Conservation (phyloP, 2,888 invertebrate genomes). For the Thera obeliscata region DNA sequence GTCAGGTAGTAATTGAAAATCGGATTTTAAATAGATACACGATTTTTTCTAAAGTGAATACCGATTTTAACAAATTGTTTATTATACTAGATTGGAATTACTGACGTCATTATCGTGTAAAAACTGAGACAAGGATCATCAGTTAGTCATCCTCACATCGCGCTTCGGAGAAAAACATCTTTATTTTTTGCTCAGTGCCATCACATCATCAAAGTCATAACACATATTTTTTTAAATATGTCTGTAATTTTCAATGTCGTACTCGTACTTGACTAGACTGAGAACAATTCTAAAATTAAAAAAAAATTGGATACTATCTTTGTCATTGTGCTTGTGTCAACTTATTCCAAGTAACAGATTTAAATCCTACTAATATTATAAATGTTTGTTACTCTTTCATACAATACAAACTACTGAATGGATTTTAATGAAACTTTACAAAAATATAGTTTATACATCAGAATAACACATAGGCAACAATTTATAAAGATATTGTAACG, state of each 20-base stretch:
- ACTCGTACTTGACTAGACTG: background rate
- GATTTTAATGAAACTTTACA: too few relatives aligned
- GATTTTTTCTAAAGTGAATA: background rate
- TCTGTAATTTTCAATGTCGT: background rate
- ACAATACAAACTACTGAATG: too few relatives aligned
- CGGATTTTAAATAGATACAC: background rate
- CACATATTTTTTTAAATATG: background rate
- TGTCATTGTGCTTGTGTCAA: too few relatives aligned
- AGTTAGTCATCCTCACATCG: slow-evolving; percentile 33
- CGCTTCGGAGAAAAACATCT: slow-evolving; percentile 24
- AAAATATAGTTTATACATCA: too few relatives aligned
- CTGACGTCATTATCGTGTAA: slow-evolving; percentile 14
- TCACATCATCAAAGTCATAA: slow-evolving; percentile 11
- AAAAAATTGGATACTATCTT: too few relatives aligned
- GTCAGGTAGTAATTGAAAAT: too few relatives aligned
- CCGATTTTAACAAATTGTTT: background rate
- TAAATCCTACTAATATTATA: background rate
- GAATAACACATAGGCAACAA: too few relatives aligned
- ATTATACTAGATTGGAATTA: background rate
- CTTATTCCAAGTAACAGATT: background rate
- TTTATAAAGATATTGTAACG: too few relatives aligned
- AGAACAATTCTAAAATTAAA: too few relatives aligned
- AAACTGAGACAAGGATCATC: slow-evolving; percentile 16
- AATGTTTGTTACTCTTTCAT: too few relatives aligned
- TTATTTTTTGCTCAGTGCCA: slow-evolving; percentile 33